Conservation (phyloP, 1,140 invertebrate species). For the Pachypeltis micranthus region DNA sequence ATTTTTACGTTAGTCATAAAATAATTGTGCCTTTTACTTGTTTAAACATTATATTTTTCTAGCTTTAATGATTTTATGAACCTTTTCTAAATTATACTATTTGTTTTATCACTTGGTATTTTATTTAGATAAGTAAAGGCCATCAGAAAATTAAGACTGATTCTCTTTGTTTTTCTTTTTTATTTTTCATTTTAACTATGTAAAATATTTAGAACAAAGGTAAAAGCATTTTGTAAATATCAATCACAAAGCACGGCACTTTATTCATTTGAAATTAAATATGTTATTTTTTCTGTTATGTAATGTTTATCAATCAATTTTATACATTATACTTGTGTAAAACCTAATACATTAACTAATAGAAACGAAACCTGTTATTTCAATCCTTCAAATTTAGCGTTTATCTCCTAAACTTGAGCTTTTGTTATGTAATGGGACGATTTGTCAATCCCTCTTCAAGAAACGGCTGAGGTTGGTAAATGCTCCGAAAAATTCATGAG, state of each 20-base stretch:
- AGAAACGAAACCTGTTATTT: background rate
- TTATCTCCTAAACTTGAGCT: too few species aligned
- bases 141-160: conserved; percentile 10
- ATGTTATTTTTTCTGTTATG: conserved; percentile 14
- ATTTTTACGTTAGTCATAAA: conserved; percentile 6
- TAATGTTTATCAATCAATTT: conserved; percentile 13
- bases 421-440: too few species aligned
- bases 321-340: conserved; percentile 12
- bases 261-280: background rate
- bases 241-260: conserved; percentile 8
- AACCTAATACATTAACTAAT: conserved; percentile 12
- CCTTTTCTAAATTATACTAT: conserved; percentile 8
- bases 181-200: conserved; percentile 3
- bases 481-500: too few species aligned
- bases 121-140: conserved; percentile 10
- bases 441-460: too few species aligned
- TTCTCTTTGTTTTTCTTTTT: too few species aligned
- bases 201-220: background rate
- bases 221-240: background rate
- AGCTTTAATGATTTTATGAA: conserved; percentile 8
- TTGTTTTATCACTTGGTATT: conserved; percentile 3
- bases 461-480: too few species aligned
- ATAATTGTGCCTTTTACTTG: conserved; percentile 6
- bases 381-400: background rate
- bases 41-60: conserved; percentile 10